Evolutionary conservation across 2,113 vertebrate genomes (phyloP), one percentile per base, ranked within the genome.

Genomic region (Chionomys nivalis): DNA sequence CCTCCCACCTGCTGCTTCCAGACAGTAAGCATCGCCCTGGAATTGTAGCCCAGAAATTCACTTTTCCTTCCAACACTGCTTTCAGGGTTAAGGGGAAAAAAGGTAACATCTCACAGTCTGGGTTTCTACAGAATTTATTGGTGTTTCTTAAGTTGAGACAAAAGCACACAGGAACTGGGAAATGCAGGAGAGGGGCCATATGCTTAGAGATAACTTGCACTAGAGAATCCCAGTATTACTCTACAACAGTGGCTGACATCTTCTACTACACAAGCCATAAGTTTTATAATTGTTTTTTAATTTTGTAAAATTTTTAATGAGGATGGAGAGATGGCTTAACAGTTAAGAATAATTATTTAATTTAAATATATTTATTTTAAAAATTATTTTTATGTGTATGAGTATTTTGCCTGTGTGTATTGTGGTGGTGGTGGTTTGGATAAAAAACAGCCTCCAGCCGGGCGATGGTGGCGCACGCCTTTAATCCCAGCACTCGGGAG

Each of bases 91-190:
- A 33, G 31, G 17, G 17, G 52, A 2, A 14, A 86, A 42, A 49
- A 73, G 5, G 23, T 82, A 87, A 79, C n/a, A 75, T 91, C 95
- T 97, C 47, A 77, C 12, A 91, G 86, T 82, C 79, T 83, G 83
- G 89, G 61, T 92, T 94, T 91, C 81, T 86, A 39, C 16, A 89
- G 73, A 88, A 77, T 78, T 65, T 36, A 39, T 5, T 49, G 8
- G 23, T 63, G 86, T 86, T 89, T 90, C 55, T 58, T 39, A 75
- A 31, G 23, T 0, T 78, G 86, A 92, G 70, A 72, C 55, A 33
- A 82, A 49, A 79, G 55, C 21, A 12, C 5, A 79, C 39, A 87
- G 14, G 70, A 52, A 77, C 58, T n/a, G 49, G 55, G 19, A 76
- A 91, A 47, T 68, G 66, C 44, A 86, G 47, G 10, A 90, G 52